phyloP scores from a whole-genome alignment of 2,797 vertebrate genomes.

The Cygnus olor region DNA sequence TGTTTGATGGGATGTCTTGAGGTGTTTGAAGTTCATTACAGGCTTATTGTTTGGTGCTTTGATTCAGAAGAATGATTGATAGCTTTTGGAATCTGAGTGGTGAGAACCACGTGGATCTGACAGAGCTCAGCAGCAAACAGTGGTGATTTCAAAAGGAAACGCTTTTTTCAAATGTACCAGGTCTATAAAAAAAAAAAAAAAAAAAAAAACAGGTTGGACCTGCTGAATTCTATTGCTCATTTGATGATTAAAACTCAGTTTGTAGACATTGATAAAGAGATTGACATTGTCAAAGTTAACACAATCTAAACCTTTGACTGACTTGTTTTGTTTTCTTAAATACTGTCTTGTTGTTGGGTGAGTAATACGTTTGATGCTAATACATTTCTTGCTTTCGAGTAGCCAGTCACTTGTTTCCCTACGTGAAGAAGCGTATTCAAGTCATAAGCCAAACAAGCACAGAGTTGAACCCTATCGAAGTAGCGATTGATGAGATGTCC shows the following conservation, averaged over 20 bases:
- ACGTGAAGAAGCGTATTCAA: constrained; percentile 97
- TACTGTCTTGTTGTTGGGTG: neutral
- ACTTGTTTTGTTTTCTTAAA: neutral
- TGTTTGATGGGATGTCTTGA: neutral
- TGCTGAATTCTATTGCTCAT: neutral
- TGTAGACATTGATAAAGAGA: neutral
- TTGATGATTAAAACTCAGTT: neutral
- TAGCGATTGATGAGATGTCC: constrained; percentile 98
- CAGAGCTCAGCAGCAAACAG: neutral
- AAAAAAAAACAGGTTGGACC: neutral
- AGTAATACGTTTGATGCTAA: neutral
- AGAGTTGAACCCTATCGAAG: constrained; percentile 97
- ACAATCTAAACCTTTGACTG: neutral
- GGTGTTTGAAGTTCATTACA: neutral
- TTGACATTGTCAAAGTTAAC: neutral
- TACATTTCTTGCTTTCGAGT: neutral
- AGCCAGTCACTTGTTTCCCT: constrained; percentile 95
- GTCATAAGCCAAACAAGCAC: constrained; percentile 94
- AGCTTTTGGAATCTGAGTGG: neutral
- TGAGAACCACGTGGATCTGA: neutral
- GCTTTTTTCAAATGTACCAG: neutral
- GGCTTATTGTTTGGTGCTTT: neutral
- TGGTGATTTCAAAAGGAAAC: neutral
- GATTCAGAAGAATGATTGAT: neutral
- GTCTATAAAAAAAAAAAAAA: neutral